Percentiles rank a stretch among this genome's conserved stretches.
Conservation (phyloP, 2,888 invertebrate genomes). For the Hermodice carunculata region DNA sequence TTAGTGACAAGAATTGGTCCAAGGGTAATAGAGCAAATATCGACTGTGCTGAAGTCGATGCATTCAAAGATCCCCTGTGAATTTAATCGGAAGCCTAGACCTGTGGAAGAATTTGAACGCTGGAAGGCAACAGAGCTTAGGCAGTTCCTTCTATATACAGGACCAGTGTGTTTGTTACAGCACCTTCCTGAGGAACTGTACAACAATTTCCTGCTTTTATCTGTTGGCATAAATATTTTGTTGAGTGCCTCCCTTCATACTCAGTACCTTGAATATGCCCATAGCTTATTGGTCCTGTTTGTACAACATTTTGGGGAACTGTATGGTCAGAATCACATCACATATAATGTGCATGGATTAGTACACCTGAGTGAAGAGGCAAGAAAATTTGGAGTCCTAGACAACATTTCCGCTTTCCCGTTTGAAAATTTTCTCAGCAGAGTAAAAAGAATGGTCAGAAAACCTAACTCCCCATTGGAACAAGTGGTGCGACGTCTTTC, state of each 20-base stretch:
- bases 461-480: too few species aligned
- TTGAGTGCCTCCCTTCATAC: conserved; percentile 12
- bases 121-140: conserved; percentile 56
- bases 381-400: conserved; percentile 7
- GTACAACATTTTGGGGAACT: conserved; percentile 4
- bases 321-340: conserved; percentile 18
- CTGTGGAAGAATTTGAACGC: conserved; percentile 40
- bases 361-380: conserved; percentile 25
- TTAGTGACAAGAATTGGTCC: conserved; percentile 16
- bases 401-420: conserved; percentile 25
- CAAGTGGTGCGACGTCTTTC: too few species aligned
- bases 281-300: conserved; percentile 26
- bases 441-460: conserved; percentile 24
- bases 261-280: conserved; percentile 14
- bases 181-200: conserved; percentile 34
- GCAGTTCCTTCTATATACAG: conserved; percentile 50
- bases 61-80: conserved; percentile 37
- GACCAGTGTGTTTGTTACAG: conserved; percentile 40
- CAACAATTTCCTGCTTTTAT: conserved; percentile 44
- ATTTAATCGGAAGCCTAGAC: conserved; percentile 45
- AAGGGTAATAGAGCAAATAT: conserved; percentile 5
- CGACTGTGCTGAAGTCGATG: conserved; percentile 16
- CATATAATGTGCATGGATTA: conserved; percentile 32
- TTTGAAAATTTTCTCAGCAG: conserved; percentile 29
- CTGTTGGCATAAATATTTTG: conserved; percentile 41